Base-by-base conservation (phyloP, 1,140 invertebrate species). In the Brachionus paranguensis region DNA sequence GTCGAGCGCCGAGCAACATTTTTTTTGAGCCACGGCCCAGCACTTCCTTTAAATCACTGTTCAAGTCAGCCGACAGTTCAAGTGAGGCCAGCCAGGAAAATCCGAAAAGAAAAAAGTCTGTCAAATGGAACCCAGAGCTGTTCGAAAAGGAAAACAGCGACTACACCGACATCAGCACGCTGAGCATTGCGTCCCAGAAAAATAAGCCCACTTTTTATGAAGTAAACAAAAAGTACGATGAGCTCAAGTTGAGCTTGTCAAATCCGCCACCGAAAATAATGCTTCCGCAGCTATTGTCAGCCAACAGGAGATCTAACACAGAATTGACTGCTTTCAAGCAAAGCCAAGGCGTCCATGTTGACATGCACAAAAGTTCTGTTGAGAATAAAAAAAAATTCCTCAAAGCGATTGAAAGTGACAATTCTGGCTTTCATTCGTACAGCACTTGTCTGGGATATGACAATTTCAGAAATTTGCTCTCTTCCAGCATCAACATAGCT, bases 151-250 rank as follows among this genome's bases (percentile, higher is more conserved):
- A 76, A 14, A 24, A 20, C 43, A 76, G 72, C 17, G 72, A 76
- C n/a, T 50, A 50, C 43, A 50, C 8, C 12, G 45, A 50, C 43
- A 50, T 50, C 14, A 76, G 72, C 33, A 53, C 41, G 0, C 8
- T 50, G 43, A 76, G 72, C 24, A 12, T 72, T 43, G 33, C 68
- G 0, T 43, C 29, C 8, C 68, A 76, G 17, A 76, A 76, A 47
- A 76, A 37, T 50, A 33, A 37, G 20, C 41, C 72, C 1, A 29
- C 17, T 5, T 76, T 76, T 47, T 76, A 76, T 53, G 72, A 76
- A 76, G 47, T 76, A 29, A 76, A 76, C 27, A 76, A 76, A 53
- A 76, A 76, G 27, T 76, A 76, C 45, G 72, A 76, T 50, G 72
- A 76, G 27, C 43, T 76, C 6, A 50, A 27, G 33, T 4, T 76